These are phyloP conservation scores for Aricia artaxerxes DNA, from an alignment of 2,888 invertebrate genomes.

Conservation along the genomic window DNA sequence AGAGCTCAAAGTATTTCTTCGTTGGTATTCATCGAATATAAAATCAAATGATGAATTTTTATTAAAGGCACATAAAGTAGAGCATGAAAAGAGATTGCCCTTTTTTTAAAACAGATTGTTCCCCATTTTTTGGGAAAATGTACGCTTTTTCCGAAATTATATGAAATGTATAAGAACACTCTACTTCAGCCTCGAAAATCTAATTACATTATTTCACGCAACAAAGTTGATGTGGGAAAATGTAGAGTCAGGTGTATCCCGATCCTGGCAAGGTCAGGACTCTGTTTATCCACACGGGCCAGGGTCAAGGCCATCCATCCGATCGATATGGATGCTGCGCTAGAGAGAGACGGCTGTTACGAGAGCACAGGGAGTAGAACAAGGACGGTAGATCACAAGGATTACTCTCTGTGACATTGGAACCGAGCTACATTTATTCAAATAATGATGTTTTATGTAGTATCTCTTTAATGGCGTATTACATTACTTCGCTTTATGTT, in stretches of 20 bases:
- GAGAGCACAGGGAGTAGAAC: conserved; percentile 28
- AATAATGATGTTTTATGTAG: conserved; percentile 18
- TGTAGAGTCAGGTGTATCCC: conserved; percentile 15
- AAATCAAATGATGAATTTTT: too few relatives aligned
- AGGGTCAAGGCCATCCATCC: conserved; percentile 65
- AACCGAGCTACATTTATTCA: conserved; percentile 23
- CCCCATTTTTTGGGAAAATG: too few relatives aligned
- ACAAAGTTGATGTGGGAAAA: not conserved
- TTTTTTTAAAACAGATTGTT: too few relatives aligned
- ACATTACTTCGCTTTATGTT: not conserved
- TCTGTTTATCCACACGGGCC: conserved; percentile 50
- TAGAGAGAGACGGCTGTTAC: conserved; percentile 49
- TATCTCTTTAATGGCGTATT: not conserved
- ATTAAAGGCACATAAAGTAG: too few relatives aligned
- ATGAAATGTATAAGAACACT: too few relatives aligned
- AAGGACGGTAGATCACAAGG: conserved; percentile 41
- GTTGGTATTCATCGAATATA: too few relatives aligned
- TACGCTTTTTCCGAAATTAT: too few relatives aligned
- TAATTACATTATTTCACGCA: not conserved
- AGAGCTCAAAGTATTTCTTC: too few relatives aligned
- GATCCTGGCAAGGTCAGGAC: conserved; percentile 53
- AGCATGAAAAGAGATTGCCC: too few relatives aligned
- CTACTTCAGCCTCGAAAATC: not conserved
- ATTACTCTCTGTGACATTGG: conserved; percentile 36
- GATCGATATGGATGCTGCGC: conserved; percentile 76